Base-by-base conservation (phyloP, 2,113 vertebrate genomes). In the Ornithorhynchus anatinus region DNA sequence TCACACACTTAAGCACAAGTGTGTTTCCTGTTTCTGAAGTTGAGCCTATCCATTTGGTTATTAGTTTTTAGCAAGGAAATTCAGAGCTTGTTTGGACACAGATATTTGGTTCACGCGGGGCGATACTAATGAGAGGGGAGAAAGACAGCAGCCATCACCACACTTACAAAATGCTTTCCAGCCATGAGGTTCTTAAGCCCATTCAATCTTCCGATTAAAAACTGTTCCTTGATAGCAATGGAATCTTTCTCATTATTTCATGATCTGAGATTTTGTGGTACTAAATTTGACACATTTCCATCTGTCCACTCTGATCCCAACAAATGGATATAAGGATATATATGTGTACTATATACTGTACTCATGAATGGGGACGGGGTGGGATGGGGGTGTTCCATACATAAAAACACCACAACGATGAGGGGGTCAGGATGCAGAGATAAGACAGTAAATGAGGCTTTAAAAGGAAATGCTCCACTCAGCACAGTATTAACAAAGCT, bases 141-240 rank as follows among this genome's bases (percentile, higher is more conserved):
- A 73, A 77, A 82, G 31, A 80, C 61, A 72, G 69, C 47, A 44
- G 53, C 59, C 17, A 62, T 48, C 44, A 89, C n/a, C n/a, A 54
- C 44, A 79, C 22, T 72, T 85, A 86, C 77, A 91, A 92, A 91
- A 88, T 80, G 88, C n/a, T 80, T 83, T 8, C 80, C 53, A 84
- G 74, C 23, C 70, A 72, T 57, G 70, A 74, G 42, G 81, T 72
- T 66, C 81, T 79, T 43, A 47, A 64, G 32, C n/a, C 71, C 72
- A 58, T 63, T 87, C 81, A 5, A 57, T 60, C 47, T 69, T 85
- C 89, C 78, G 78, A 74, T 91, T 86, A 92, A 92, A 92, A 90
- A 88, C 88, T 29, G 66, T 52, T 86, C 65, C 81, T 81, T 75
- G 44, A 80, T 88, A 90, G 90, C 84, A 91, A 5, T 59, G 84